These are phyloP conservation scores for Mandrillus leucophaeus DNA, from an alignment of 2,113 vertebrate genomes.

Conservation along the genomic window DNA sequence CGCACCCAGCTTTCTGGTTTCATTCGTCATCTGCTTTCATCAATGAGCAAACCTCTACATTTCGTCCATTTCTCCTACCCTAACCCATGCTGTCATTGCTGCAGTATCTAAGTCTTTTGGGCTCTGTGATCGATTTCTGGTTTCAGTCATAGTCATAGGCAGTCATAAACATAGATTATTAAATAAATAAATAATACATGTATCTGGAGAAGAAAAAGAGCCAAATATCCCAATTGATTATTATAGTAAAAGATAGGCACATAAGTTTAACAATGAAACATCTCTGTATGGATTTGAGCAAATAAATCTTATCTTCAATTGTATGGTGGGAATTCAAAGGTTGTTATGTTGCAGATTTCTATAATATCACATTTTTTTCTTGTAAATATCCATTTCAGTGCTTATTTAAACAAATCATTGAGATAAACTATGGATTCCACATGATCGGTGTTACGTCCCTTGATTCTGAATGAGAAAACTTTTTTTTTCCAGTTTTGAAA, in stretches of 20 bases:
- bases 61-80: not conserved
- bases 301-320: not conserved
- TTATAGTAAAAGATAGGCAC: not conserved
- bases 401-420: not conserved
- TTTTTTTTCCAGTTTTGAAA: not conserved
- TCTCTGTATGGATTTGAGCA: conserved; percentile 7
- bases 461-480: not conserved
- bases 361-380: not conserved
- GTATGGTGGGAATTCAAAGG: conserved; percentile 29
- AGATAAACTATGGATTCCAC: not conserved
- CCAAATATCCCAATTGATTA: not conserved
- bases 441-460: not conserved
- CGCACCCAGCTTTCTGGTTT: fast-evolving
- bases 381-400: not conserved
- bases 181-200: not conserved
- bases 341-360: not conserved
- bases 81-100: not conserved
- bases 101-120: not conserved
- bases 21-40: not conserved
- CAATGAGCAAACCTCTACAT: not conserved
- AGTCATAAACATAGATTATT: not conserved
- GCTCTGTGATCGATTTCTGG: not conserved
- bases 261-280: not conserved
- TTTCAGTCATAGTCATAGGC: not conserved
- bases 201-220: not conserved